Base-by-base conservation (phyloP, 1,140 invertebrate genomes). In the Probaryconus sp. region DNA sequence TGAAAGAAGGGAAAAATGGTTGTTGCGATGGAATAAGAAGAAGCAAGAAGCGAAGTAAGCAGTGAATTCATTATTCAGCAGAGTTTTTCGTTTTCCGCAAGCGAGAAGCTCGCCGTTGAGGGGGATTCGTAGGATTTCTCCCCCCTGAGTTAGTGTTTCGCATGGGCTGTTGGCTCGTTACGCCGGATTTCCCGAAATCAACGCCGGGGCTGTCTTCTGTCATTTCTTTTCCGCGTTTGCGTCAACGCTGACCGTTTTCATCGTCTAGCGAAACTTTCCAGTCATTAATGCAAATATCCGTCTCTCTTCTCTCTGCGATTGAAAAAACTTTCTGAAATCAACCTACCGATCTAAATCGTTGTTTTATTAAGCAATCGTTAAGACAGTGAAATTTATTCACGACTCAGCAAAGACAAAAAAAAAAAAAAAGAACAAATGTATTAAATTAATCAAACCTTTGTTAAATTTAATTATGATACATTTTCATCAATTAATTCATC, bases 201-300 rank as follows among this genome's bases (percentile, higher is more conserved):
- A 21, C 58, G 43, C 3, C 38, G 10, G 51, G 31, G 21, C 61
- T 61, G 48, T 73, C 56, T 74, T 74, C 64, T 68, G 56, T 72
- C 73, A 63, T 72, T 78, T 72, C 65, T 74, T 77, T 70, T 61
- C 63, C 63, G 64, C 50, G 50, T 73, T 75, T 75, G 67, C 74
- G 68, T 64, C 60, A 67, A 70, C 40, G 21, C 45, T 51, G 37
- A 50, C 40, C 61, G 70, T 71, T 79, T 77, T 69, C 71, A 72
- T 64, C 40, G 31, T 1, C 10, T 7, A 24, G 30, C 35, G 24
- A 60, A 61, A 73, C 75, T 77, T 77, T 77, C 75, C 60, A 77
- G 50, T 64, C 48, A 55, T 64, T 35, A 68, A 77, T 77, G 74
- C 74, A 77, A 77, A 77, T 77, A 68, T 75, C 71, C 71, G 50